Conservation (phyloP, 1,140 invertebrate species). For the Zaprionus tsacasi region DNA sequence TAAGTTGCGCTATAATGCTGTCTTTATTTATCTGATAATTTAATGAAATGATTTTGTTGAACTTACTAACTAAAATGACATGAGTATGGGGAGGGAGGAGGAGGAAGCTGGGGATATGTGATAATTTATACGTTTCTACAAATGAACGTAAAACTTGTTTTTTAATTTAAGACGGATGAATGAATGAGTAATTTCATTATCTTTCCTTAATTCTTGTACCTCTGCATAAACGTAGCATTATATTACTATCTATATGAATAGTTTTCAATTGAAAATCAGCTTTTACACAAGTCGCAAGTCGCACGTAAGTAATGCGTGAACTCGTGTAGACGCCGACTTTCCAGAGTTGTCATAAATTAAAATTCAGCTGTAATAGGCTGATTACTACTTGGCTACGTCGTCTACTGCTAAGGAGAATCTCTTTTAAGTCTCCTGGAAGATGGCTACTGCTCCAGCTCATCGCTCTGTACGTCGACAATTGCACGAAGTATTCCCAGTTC, state of each 20-base stretch:
- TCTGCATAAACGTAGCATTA: conserved; percentile 27
- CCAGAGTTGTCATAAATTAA: conserved; percentile 17
- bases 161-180: background rate
- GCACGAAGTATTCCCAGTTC: conserved; percentile 75
- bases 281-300: conserved; percentile 28
- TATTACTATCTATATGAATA: conserved; percentile 8
- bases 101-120: background rate
- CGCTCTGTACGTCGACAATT: conserved; percentile 78
- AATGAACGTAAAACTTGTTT: conserved; percentile 11
- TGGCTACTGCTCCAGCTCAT: conserved; percentile 69
- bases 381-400: conserved; percentile 17
- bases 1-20: conserved; percentile 60
- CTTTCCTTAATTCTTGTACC: background rate
- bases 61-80: conserved; percentile 49
- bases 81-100: conserved; percentile 7
- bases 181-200: background rate
- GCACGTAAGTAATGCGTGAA: no score
- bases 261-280: conserved; percentile 9
- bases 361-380: background rate
- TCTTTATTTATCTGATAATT: conserved; percentile 65
- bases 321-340: conserved; percentile 7
- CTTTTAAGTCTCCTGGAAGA: background rate
- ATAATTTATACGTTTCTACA: conserved; percentile 21
- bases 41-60: conserved; percentile 52
- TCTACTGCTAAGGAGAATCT: conserved; percentile 15